phyloP scores from a whole-genome alignment of 2,888 invertebrate species.

The Lamellibrachia satsuma region DNA sequence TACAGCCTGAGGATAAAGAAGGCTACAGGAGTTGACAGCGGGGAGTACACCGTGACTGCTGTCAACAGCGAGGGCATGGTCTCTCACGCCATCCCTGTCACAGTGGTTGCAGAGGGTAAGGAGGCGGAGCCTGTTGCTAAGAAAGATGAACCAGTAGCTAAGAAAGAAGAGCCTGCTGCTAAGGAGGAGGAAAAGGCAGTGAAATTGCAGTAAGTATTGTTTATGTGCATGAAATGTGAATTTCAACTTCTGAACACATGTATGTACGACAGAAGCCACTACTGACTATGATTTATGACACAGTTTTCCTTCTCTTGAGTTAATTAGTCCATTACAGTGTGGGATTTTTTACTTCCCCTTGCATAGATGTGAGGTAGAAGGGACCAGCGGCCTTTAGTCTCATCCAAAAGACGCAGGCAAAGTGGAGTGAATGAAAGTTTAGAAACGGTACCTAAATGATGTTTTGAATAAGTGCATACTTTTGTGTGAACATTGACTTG shows the following conservation, averaged over 20 bases:
- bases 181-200: slow-evolving; percentile 30
- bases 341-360: neutral
- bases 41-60: slow-evolving; percentile 53
- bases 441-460: no score
- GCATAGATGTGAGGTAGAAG: neutral
- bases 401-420: neutral
- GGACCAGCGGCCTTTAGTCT: neutral
- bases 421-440: no score
- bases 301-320: no score
- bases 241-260: neutral
- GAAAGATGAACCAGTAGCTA: slow-evolving; percentile 33
- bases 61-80: slow-evolving; percentile 48
- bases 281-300: no score
- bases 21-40: slow-evolving; percentile 45
- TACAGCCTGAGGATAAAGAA: slow-evolving; percentile 48
- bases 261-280: neutral
- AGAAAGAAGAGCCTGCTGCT: slow-evolving; percentile 30
- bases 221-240: neutral
- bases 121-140: slow-evolving; percentile 33
- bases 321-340: no score
- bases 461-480: no score
- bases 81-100: slow-evolving; percentile 45
- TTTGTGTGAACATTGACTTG: neutral
- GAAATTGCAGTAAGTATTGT: neutral
- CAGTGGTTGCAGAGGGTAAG: slow-evolving; percentile 30